phyloP scores from a whole-genome alignment of 1,140 invertebrate species.

The Magallana ariakensis region DNA sequence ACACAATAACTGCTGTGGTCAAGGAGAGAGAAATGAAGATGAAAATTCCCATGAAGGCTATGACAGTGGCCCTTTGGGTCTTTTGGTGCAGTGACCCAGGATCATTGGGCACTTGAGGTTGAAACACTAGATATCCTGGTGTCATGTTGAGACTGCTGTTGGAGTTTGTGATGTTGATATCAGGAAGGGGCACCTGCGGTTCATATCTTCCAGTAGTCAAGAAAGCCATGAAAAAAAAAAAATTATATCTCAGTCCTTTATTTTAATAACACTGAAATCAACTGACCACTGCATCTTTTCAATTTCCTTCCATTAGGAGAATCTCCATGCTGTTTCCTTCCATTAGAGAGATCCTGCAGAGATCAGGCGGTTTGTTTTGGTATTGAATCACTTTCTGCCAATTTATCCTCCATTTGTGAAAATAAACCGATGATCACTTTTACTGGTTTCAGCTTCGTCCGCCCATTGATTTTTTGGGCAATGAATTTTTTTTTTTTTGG shows the following conservation, averaged over 20 bases:
- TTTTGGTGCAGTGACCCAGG: background rate
- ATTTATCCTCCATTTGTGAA: slow-evolving; percentile 35
- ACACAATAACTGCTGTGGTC: slow-evolving; percentile 71
- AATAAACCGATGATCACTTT: slow-evolving; percentile 32
- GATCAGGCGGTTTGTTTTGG: background rate
- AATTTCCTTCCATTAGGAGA: background rate
- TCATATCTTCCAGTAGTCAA: background rate
- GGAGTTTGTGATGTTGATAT: background rate
- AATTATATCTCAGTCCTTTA: no score
- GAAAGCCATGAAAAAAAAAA: slow-evolving; percentile 10
- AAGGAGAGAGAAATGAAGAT: slow-evolving; percentile 71
- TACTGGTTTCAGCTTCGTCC: background rate
- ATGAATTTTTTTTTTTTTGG: background rate
- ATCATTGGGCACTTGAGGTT: background rate
- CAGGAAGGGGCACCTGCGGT: background rate
- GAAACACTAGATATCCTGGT: slow-evolving; percentile 27
- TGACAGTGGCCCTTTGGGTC: slow-evolving; percentile 58
- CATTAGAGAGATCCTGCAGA: background rate
- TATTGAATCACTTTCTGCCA: slow-evolving; percentile 4
- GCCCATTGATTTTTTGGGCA: background rate
- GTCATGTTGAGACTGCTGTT: slow-evolving; percentile 32
- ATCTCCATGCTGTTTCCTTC: background rate
- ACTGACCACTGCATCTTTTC: background rate
- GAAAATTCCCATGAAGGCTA: slow-evolving; percentile 72
- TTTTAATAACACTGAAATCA: no score